Evolutionary conservation across 1,140 invertebrate species (phyloP).

Genomic region (Drosophila kanapiae): DNA sequence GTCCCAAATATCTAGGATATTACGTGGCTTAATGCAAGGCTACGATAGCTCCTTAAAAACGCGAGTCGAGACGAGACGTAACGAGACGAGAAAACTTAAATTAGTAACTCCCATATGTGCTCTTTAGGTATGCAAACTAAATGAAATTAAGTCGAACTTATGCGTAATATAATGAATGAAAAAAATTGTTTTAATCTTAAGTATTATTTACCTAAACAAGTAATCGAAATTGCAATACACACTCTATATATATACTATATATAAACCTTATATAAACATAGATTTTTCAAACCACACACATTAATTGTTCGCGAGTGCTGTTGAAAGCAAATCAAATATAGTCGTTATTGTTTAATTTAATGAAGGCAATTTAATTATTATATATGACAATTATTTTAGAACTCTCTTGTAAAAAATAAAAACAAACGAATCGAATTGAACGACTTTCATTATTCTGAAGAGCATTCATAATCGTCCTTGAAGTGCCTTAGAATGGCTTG

Average conservation of each 20-base stretch:
- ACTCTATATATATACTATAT: slow-evolving; percentile 26
- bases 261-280: slow-evolving; percentile 28
- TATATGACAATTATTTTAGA: slow-evolving; percentile 66
- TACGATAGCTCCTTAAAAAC: slow-evolving; percentile 46
- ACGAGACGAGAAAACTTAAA: slow-evolving; percentile 33
- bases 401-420: slow-evolving; percentile 73
- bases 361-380: slow-evolving; percentile 68
- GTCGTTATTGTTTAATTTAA: slow-evolving; percentile 83
- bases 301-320: slow-evolving; percentile 66
- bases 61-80: slow-evolving; percentile 4
- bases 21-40: slow-evolving; percentile 82
- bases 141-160: slow-evolving; percentile 82
- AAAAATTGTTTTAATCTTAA: slow-evolving; percentile 79
- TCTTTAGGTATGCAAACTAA: slow-evolving; percentile 78
- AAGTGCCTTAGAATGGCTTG: not conserved
- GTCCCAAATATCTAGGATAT: slow-evolving; percentile 51
- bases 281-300: slow-evolving; percentile 38
- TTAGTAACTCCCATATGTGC: slow-evolving; percentile 69
- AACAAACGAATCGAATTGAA: slow-evolving; percentile 59
- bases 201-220: slow-evolving; percentile 78
- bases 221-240: slow-evolving; percentile 63
- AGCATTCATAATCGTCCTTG: not conserved
- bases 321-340: slow-evolving; percentile 82
- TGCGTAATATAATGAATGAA: slow-evolving; percentile 59
- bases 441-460: slow-evolving; percentile 1